These are phyloP conservation scores for Hestina assimilis DNA, from an alignment of 1,140 invertebrate genomes.

Conservation along the genomic window DNA sequence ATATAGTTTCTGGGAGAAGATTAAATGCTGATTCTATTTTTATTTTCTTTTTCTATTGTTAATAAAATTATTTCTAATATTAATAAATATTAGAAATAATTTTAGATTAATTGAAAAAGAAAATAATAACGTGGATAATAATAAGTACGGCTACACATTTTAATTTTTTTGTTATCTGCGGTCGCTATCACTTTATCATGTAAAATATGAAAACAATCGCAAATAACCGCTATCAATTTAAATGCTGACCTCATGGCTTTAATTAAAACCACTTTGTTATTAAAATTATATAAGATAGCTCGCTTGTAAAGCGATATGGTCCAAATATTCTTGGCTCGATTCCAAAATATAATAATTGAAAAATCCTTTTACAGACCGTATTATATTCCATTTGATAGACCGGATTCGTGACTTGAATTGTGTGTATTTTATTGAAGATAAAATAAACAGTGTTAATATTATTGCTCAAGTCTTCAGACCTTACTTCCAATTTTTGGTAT, in stretches of 20 bases:
- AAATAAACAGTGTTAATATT: no score
- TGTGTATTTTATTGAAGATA: not conserved
- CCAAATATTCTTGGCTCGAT: conserved; percentile 15
- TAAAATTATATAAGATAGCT: conserved; percentile 6
- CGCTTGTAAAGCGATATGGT: conserved; percentile 15
- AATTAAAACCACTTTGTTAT: conserved; percentile 19
- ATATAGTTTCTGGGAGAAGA: no score
- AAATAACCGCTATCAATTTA: not conserved
- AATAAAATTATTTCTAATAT: no score
- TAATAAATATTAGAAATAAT: no score
- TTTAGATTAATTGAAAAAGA: no score
- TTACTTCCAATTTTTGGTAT: no score
- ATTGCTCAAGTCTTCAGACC: no score
- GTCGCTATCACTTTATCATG: not conserved
- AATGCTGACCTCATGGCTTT: not conserved
- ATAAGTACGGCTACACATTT: no score
- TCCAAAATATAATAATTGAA: conserved; percentile 22
- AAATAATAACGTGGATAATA: no score
- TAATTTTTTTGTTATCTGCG: no score
- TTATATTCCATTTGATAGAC: conserved; percentile 14
- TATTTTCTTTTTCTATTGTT: no score
- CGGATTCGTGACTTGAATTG: conserved; percentile 11
- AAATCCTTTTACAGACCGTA: conserved; percentile 12
- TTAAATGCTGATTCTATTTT: no score
- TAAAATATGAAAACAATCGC: conserved; percentile 5